Evolutionary conservation across 1,140 invertebrate species (phyloP).

Genomic region (Aporrectodea caliginosa): DNA sequence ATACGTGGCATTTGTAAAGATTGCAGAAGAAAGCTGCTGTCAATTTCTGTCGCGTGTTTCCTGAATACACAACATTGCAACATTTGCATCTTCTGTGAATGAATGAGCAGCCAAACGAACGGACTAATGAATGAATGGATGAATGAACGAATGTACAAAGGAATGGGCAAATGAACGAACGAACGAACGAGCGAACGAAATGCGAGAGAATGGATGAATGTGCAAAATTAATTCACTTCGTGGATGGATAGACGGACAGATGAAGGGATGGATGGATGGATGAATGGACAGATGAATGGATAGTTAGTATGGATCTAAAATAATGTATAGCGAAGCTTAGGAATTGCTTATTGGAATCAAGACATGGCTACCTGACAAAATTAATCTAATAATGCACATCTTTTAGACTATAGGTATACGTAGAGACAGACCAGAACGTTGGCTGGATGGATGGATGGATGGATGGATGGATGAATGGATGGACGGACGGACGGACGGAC

Average conservation of each 20-base stretch:
- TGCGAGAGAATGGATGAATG: background rate
- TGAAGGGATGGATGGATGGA: background rate
- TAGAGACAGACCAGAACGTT: too few relatives aligned
- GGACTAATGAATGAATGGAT: constrained; percentile 49
- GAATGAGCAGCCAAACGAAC: constrained; percentile 58
- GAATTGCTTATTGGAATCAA: too few relatives aligned
- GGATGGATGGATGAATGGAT: background rate
- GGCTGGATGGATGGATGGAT: too few relatives aligned
- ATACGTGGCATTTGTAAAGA: too few relatives aligned
- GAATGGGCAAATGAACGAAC: constrained; percentile 55
- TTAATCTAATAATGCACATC: too few relatives aligned
- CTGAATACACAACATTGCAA: background rate
- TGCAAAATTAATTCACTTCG: background rate
- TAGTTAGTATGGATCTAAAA: too few relatives aligned
- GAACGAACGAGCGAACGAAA: constrained; percentile 19
- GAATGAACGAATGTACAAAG: constrained; percentile 55
- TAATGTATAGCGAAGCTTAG: too few relatives aligned
- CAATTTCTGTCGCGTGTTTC: background rate
- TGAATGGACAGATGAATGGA: constrained; percentile 17
- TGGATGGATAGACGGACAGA: background rate
- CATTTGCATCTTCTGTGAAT: background rate
- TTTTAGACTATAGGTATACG: too few relatives aligned
- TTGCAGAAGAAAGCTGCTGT: too few relatives aligned
- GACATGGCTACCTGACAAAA: too few relatives aligned
- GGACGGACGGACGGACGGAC: background rate